These are phyloP conservation scores for Orientallactaga sibirica DNA, from an alignment of 2,797 vertebrate species.

Conservation along the genomic window DNA sequence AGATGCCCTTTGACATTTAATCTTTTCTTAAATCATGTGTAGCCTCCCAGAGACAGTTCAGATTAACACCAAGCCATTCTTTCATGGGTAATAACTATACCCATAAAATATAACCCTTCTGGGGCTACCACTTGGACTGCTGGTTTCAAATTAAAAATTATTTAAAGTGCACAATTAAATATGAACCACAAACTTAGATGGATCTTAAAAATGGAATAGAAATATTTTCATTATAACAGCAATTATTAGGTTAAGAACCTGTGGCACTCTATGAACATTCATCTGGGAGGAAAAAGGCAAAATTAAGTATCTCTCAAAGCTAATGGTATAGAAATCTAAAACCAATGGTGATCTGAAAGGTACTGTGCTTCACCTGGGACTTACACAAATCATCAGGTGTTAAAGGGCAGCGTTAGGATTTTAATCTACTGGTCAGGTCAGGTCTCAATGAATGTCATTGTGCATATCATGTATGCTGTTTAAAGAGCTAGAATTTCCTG, in stretches of 20 bases:
- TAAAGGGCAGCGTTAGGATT: neutral
- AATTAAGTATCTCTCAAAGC: constrained; percentile 38
- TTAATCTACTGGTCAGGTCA: neutral
- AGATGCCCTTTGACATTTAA: constrained; percentile 16
- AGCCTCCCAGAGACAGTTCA: constrained; percentile 26
- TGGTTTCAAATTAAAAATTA: neutral
- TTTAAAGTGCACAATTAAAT: constrained; percentile 49
- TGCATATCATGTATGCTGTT: neutral
- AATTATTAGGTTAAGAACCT: neutral
- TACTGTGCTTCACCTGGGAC: neutral
- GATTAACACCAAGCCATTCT: neutral
- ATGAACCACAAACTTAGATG: constrained; percentile 23
- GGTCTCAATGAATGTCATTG: neutral
- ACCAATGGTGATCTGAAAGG: neutral
- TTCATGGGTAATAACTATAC: neutral
- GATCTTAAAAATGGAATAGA: constrained; percentile 1
- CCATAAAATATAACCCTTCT: neutral
- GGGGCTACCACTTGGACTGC: neutral
- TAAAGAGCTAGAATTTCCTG: neutral
- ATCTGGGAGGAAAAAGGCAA: neutral
- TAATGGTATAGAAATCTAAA: neutral
- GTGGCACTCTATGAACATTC: neutral
- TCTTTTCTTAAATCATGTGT: neutral
- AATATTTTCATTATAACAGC: constrained; percentile 21
- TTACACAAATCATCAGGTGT: neutral